Evolutionary conservation across 2,113 vertebrate species (phyloP), one percentile per base, ranked within the genome.

Genomic region (Azemiops feae): DNA sequence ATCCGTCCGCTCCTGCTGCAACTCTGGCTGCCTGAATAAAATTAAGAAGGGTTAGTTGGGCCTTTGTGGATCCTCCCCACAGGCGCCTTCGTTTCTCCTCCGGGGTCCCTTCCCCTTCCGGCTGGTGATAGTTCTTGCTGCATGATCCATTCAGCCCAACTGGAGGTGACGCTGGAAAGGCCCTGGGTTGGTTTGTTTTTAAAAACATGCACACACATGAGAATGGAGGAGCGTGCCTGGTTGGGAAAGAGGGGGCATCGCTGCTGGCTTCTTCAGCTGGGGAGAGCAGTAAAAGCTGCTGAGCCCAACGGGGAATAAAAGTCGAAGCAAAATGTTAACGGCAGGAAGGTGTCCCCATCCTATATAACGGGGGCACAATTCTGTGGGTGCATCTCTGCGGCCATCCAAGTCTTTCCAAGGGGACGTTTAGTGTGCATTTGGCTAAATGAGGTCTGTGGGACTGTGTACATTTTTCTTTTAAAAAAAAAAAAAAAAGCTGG

Each of bases 21-120:
- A 98, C 97, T 98, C 99, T 1, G 96, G 98, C 98, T 99, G 99
- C 95, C 98, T 99, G 97, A 98, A 97, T 98, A 98, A 98, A 97
- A 97, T 98, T 96, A 98, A 98, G 97, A 98, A 98, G 98, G 98
- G 98, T 98, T 97, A 99, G 98, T 99, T 98, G 45, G 57, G 16
- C 60, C 92, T 93, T 93, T 53, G 5, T 58, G 30, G 27, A 14
- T 89, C 93, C 92, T 94, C 4, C 89, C 86, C 89, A 58, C 43
- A 50, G 91, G 95, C 92, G 92, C 92, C 90, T 95, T 52, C 74
- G 58, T 74, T 94, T 30, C 6, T 89, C 91, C 6, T 89, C 91
- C 90, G 30, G 85, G 89, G 45, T n/a, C 60, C 22, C 93, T 16
- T 69, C 86, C 60, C 18, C 91, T 14, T 60, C 69, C 55, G 57